A percentile compares a stretch with the other conserved stretches of the same genome.
Evolutionary conservation across 1,140 invertebrate genomes (phyloP).

Genomic region (Spodoptera frugiperda): DNA sequence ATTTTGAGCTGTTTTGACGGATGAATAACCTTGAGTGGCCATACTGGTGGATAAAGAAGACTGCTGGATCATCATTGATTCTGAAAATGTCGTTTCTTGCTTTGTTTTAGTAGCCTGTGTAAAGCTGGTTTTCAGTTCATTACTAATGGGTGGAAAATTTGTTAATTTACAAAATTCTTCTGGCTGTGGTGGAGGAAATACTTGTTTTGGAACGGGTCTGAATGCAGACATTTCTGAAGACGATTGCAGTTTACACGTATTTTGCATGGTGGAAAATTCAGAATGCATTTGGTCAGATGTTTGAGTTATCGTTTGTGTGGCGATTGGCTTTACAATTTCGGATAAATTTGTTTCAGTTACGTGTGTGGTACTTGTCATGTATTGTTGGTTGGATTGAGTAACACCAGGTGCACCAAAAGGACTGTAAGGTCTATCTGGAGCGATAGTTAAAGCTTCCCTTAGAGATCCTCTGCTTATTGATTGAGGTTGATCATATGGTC

Average conservation of each 20-base stretch:
- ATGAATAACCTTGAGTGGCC: constrained; percentile 61
- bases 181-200: constrained; percentile 73
- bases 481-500: constrained; percentile 5
- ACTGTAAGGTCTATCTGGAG: constrained; percentile 88
- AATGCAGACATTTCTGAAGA: constrained; percentile 79
- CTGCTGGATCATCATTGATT: constrained; percentile 62
- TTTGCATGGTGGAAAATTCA: constrained; percentile 74
- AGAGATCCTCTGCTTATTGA: constrained; percentile 85
- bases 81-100: constrained; percentile 59
- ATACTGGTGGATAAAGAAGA: constrained; percentile 55
- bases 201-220: constrained; percentile 79
- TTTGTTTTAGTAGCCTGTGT: constrained; percentile 62
- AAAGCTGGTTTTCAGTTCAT: constrained; percentile 73
- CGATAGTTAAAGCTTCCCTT: constrained; percentile 90
- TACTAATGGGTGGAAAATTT: constrained; percentile 76
- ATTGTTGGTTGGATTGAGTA: constrained; percentile 60
- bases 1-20: constrained; percentile 72
- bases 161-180: constrained; percentile 70
- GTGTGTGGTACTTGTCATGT: constrained; percentile 59
- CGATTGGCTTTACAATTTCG: constrained; percentile 66
- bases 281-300: constrained; percentile 62
- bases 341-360: constrained; percentile 59
- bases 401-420: constrained; percentile 77
- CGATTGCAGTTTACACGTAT: constrained; percentile 74
- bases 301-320: constrained; percentile 63